phyloP scores from a whole-genome alignment of 2,797 vertebrate genomes.

The Gymnothorax reevesii region DNA sequence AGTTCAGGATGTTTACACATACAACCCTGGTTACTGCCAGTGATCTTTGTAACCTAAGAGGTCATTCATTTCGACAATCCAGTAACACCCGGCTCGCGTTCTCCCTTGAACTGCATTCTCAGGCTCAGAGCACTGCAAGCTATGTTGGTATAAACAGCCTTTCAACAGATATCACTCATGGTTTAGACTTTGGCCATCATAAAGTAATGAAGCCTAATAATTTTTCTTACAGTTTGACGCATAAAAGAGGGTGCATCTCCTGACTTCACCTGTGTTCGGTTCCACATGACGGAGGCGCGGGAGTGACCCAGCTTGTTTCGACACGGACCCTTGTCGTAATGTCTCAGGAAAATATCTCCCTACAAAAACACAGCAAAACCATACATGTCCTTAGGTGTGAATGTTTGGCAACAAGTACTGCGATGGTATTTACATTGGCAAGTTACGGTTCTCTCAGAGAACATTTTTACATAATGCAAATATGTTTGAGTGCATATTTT shows the following conservation, averaged over 20 bases:
- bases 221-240: neutral
- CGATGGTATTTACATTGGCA: neutral
- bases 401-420: neutral
- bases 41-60: neutral
- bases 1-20: neutral
- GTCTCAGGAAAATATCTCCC: constrained; percentile 96
- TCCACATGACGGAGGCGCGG: constrained; percentile 95
- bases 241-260: neutral
- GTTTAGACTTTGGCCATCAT: neutral
- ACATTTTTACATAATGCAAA: neutral
- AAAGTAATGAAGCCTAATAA: neutral
- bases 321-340: constrained; percentile 96
- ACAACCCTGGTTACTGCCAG: neutral
- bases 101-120: neutral
- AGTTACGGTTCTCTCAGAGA: neutral
- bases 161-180: neutral
- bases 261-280: constrained; percentile 88
- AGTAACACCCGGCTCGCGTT: neutral
- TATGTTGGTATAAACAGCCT: neutral
- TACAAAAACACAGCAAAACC: constrained; percentile 54
- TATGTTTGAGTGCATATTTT: neutral
- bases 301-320: constrained; percentile 97
- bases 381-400: neutral
- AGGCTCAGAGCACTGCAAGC: neutral
- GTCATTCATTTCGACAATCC: neutral